phyloP scores from a whole-genome alignment of 2,113 vertebrate genomes.

The Larimichthys polyactis region DNA sequence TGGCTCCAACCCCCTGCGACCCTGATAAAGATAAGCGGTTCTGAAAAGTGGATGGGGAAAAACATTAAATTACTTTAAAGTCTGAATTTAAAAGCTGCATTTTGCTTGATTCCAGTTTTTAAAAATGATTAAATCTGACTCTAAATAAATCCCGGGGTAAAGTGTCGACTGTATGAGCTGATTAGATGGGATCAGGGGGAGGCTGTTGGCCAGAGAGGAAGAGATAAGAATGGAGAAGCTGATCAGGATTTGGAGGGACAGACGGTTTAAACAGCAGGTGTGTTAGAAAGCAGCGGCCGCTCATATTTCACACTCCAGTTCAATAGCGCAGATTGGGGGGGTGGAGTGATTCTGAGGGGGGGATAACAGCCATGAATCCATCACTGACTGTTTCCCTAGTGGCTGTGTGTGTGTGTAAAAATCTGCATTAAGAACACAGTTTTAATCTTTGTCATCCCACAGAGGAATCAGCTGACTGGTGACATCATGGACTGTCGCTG shows the following conservation, averaged over 20 bases:
- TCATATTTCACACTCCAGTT: slow-evolving; percentile 71
- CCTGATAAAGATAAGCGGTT: too few relatives aligned
- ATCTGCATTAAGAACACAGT: slow-evolving; percentile 17
- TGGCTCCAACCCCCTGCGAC: too few relatives aligned
- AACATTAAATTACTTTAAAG: not conserved
- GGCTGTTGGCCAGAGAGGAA: not conserved
- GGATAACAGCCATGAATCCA: slow-evolving; percentile 18
- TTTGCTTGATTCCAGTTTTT: not conserved
- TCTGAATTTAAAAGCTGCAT: not conserved
- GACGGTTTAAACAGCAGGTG: slow-evolving; percentile 75
- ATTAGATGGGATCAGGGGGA: not conserved
- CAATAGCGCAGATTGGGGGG: slow-evolving; percentile 27
- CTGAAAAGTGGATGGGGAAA: too few relatives aligned
- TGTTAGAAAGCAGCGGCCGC: slow-evolving; percentile 62
- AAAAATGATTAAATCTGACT: not conserved
- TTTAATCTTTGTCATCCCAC: slow-evolving; percentile 11
- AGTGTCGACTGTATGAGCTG: not conserved
- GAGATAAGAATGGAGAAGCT: not conserved
- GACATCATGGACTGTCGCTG: slow-evolving; percentile 2
- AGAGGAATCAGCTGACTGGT: slow-evolving; percentile 13
- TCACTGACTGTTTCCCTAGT: slow-evolving; percentile 13
- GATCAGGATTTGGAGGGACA: slow-evolving; percentile 59
- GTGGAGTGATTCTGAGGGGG: not conserved
- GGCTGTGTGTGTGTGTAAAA: not conserved
- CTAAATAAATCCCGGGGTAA: not conserved